These are phyloP conservation scores for Adelognathus sp. DNA, from an alignment of 2,888 invertebrate genomes.

Conservation along the genomic window DNA sequence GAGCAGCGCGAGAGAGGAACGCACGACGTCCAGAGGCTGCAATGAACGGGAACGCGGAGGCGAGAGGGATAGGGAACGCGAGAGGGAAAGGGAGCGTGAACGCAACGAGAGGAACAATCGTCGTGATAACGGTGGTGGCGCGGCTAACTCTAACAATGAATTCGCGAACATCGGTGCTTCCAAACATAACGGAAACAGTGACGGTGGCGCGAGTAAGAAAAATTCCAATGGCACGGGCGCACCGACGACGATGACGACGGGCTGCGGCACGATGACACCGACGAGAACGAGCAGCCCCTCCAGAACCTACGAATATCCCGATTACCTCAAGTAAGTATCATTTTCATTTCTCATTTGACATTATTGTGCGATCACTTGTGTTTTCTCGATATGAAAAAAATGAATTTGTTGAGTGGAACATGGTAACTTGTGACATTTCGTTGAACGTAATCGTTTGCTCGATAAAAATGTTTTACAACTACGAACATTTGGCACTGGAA, in stretches of 20 bases:
- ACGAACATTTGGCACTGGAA: no score
- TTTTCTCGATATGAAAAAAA: background rate
- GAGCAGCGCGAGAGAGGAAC: background rate
- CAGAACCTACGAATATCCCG: constrained; percentile 78
- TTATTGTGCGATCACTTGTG: background rate
- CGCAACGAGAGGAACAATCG: constrained; percentile 43
- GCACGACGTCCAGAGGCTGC: constrained; percentile 3
- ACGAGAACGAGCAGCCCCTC: constrained; percentile 61
- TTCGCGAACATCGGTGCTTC: constrained; percentile 51
- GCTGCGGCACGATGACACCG: constrained; percentile 52
- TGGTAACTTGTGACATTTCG: no score
- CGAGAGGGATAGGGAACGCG: constrained; percentile 64
- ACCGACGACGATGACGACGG: constrained; percentile 51
- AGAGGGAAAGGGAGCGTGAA: constrained; percentile 55
- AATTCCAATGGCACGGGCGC: background rate
- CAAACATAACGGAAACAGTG: constrained; percentile 55
- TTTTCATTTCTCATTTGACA: constrained; percentile 9
- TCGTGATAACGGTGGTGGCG: constrained; percentile 51
- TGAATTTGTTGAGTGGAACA: background rate
- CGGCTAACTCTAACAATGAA: constrained; percentile 57
- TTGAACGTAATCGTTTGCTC: no score
- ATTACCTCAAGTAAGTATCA: constrained; percentile 84
- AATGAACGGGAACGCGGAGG: constrained; percentile 61
- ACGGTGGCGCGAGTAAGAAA: constrained; percentile 24
- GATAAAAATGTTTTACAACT: no score